Evolutionary conservation across 2,113 vertebrate genomes (phyloP).

Genomic region (Paradoxurus hermaphroditus): DNA sequence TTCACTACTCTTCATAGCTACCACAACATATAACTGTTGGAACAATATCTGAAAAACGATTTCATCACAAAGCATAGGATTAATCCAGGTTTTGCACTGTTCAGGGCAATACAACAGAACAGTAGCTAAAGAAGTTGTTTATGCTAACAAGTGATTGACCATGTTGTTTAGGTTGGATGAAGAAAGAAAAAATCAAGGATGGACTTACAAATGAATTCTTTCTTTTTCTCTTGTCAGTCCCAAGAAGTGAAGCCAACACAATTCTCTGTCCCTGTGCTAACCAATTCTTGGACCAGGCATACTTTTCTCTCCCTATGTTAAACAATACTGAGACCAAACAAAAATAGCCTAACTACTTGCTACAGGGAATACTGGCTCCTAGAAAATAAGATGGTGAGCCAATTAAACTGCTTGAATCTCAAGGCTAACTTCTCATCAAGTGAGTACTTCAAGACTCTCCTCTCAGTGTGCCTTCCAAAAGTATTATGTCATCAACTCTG

Average conservation of each 20-base stretch:
- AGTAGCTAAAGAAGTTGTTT: background rate
- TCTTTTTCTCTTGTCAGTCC: background rate
- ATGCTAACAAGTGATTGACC: background rate
- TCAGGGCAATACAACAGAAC: background rate
- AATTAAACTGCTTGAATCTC: background rate
- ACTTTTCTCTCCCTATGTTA: background rate
- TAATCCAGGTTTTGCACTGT: background rate
- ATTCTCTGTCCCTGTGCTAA: background rate
- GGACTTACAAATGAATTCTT: background rate
- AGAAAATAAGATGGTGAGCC: background rate
- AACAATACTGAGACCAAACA: background rate
- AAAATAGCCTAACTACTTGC: background rate
- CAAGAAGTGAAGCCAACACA: background rate
- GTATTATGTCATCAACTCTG: background rate
- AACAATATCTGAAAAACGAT: background rate
- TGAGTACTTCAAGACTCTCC: background rate
- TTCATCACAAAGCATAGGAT: background rate
- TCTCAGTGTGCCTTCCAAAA: background rate
- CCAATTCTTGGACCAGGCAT: background rate
- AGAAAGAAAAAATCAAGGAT: background rate
- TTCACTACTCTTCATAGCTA: background rate
- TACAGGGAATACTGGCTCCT: background rate
- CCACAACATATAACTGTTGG: background rate
- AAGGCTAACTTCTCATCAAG: slow-evolving; percentile 5
- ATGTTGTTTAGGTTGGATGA: background rate